Conservation (phyloP, 2,888 invertebrate genomes). For the Acleris laterana region DNA sequence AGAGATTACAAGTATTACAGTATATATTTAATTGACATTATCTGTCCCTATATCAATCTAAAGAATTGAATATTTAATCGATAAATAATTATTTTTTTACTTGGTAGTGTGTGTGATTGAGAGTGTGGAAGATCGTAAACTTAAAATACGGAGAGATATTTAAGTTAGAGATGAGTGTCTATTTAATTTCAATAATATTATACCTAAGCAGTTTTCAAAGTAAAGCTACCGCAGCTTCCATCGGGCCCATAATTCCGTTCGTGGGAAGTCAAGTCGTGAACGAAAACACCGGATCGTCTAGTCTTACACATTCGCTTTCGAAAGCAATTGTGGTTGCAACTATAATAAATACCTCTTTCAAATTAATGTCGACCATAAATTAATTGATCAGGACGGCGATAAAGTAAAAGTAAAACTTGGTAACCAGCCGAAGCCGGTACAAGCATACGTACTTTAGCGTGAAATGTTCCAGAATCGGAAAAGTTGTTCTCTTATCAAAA, state of each 20-base stretch:
- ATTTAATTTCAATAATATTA: not conserved
- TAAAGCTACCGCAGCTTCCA: constrained; percentile 14
- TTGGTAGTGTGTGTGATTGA: too few relatives aligned
- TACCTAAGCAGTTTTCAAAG: constrained; percentile 6
- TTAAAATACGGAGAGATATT: too few relatives aligned
- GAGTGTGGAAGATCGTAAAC: too few relatives aligned
- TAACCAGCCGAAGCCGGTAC: constrained; percentile 40
- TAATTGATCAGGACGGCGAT: constrained; percentile 35
- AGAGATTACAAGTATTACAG: too few relatives aligned
- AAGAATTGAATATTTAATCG: too few relatives aligned
- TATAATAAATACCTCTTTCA: constrained; percentile 36
- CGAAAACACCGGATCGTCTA: constrained; percentile 37
- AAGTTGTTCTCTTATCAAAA: constrained; percentile 61
- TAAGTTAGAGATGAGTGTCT: too few relatives aligned
- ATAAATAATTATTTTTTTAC: too few relatives aligned
- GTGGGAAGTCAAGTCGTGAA: constrained; percentile 28
- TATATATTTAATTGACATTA: too few relatives aligned
- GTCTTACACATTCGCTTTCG: constrained; percentile 37
- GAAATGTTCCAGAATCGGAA: constrained; percentile 62
- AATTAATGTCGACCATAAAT: constrained; percentile 37
- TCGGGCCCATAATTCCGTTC: constrained; percentile 22
- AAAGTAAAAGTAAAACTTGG: constrained; percentile 40
- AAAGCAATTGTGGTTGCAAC: constrained; percentile 36
- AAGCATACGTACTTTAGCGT: constrained; percentile 47
- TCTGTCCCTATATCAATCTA: too few relatives aligned